Evolutionary conservation across 2,888 invertebrate species (phyloP).

Genomic region (Drosophila lacicola): DNA sequence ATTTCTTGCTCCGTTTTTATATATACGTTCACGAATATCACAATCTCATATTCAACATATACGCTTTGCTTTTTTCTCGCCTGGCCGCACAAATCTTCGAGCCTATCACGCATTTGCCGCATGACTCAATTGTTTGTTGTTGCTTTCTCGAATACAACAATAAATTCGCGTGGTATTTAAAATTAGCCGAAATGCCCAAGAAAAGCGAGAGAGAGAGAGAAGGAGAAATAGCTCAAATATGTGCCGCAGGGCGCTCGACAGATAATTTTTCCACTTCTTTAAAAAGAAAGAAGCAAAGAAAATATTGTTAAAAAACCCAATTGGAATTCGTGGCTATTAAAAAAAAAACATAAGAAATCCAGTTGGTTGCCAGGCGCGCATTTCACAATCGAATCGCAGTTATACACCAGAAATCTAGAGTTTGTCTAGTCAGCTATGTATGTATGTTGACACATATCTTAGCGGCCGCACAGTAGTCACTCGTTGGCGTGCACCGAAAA

Average conservation of each 20-base stretch:
- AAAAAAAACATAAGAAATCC: background rate
- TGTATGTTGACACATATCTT: slow-evolving; percentile 8
- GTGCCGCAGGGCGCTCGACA: background rate
- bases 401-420: slow-evolving; percentile 9
- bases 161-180: slow-evolving; percentile 43
- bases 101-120: slow-evolving; percentile 70
- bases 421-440: background rate
- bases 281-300: background rate
- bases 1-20: background rate
- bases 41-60: slow-evolving; percentile 7
- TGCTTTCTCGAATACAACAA: slow-evolving; percentile 22
- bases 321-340: slow-evolving; percentile 16
- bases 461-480: slow-evolving; percentile 8
- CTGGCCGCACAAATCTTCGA: slow-evolving; percentile 32
- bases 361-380: slow-evolving; percentile 41
- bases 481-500: slow-evolving; percentile 7
- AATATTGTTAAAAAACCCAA: background rate
- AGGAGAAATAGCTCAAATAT: background rate
- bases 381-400: slow-evolving; percentile 25
- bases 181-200: slow-evolving; percentile 47
- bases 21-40: background rate
- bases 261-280: background rate
- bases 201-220: slow-evolving; percentile 9
- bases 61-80: slow-evolving; percentile 7
- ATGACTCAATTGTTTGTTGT: slow-evolving; percentile 57